Conservation (phyloP, 2,888 invertebrate species). For the Cactoblastis cactorum region DNA sequence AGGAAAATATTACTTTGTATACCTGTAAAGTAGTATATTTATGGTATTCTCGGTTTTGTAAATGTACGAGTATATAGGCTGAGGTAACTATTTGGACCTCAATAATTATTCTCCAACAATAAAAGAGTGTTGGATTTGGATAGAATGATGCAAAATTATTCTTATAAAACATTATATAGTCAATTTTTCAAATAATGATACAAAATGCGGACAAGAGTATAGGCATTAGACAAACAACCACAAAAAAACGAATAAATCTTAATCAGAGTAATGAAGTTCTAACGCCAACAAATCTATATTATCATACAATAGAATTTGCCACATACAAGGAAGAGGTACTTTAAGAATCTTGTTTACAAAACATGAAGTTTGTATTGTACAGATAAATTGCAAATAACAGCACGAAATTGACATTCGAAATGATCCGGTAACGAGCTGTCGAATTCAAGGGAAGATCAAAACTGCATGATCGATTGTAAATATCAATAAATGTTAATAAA, state of each 20-base stretch:
- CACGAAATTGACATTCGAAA: slow-evolving; percentile 50
- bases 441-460: slow-evolving; percentile 37
- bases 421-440: slow-evolving; percentile 53
- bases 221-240: background rate
- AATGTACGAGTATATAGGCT: no score
- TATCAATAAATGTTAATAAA: background rate
- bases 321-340: slow-evolving; percentile 21
- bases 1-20: no score
- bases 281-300: background rate
- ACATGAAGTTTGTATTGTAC: slow-evolving; percentile 22
- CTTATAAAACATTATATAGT: no score
- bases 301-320: slow-evolving; percentile 10
- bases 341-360: slow-evolving; percentile 29
- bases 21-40: no score
- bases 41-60: no score
- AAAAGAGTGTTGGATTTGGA: no score
- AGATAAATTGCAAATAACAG: slow-evolving; percentile 34
- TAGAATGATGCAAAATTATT: no score
- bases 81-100: no score
- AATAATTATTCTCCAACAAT: no score
- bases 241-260: background rate
- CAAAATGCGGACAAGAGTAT: no score
- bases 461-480: slow-evolving; percentile 14
- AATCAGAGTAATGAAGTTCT: background rate
- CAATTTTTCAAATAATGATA: no score